Evolutionary conservation across 92 coral and sea anemone genomes (phyloP), one percentile per base, ranked within the genome.

Genomic region (Muricea muricata): DNA sequence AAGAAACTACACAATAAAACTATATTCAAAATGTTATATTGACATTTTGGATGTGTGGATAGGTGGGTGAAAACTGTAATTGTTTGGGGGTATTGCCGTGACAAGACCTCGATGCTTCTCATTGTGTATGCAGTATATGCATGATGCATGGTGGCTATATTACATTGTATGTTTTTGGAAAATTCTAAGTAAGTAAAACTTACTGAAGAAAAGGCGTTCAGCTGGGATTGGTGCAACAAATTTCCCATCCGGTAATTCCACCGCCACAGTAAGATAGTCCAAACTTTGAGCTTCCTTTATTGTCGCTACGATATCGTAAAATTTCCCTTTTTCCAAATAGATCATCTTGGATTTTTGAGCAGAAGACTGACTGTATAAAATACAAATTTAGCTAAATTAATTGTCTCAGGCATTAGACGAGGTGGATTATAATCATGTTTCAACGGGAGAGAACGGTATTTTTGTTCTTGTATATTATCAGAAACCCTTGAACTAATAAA

Each of bases 221-320:
- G 76, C 29, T 34, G 76, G 48, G 39, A 70, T 70, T 23, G 76
- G 76, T 35, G 54, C 50, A 15, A 33, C 52, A 70, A 70, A 70
- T 25, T 70, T 23, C 15, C 76, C 76, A 39, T 7, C 39, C 4
- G 76, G 76, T 70, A 42, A 23, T 70, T 70, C 50, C 31, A 42
- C 54, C 35, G 76, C 76, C 7, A 70, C 29, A 39, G 76, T 70
- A 1, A 70, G 33, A 23, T 35, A 70, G 48, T 70, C 42, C 28
- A 7, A 7, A 39, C 7, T 3, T 34, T 14, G n/a, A 17, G 31
- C 28, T 7, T 70, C 47, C 31, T 70, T 70, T 7, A 70, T 5
- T 13, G 76, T 70, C 39, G 76, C 76, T 9, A 70, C 76, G 1
- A 70, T 21, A n/a, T 70, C 76, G 42, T 70, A 70, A 14, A 70